A percentile compares a stretch with the other conserved stretches of the same genome.
Conservation (phyloP, 2,888 invertebrate genomes). For the Ferdinandea cuprea region DNA sequence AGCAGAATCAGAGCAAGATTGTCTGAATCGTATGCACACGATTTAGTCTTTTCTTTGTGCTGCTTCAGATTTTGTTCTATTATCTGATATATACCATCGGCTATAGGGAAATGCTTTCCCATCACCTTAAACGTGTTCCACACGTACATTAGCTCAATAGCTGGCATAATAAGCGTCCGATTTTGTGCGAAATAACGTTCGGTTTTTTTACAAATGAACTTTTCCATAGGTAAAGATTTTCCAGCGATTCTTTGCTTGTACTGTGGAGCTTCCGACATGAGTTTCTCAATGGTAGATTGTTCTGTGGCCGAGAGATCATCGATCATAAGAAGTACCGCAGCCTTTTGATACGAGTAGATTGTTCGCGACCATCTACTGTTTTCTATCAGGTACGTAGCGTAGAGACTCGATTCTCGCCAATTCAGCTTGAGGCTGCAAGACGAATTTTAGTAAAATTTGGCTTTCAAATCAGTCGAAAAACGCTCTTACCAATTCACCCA, state of each 20-base stretch:
- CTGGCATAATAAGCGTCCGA: conserved; percentile 90
- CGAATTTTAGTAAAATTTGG: background rate
- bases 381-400: conserved; percentile 88
- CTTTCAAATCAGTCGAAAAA: too few relatives aligned
- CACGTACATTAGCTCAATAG: conserved; percentile 93
- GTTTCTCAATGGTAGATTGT: conserved; percentile 85
- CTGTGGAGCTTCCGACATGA: conserved; percentile 90
- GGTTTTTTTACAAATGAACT: conserved; percentile 95
- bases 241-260: conserved; percentile 96
- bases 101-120: conserved; percentile 87
- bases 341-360: conserved; percentile 95
- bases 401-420: conserved; percentile 90
- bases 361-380: conserved; percentile 96
- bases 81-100: conserved; percentile 86
- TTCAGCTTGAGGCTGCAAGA: conserved; percentile 86
- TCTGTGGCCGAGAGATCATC: conserved; percentile 84
- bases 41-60: conserved; percentile 76
- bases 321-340: conserved; percentile 89
- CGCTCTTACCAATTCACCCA: conserved; percentile 91
- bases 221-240: conserved; percentile 98
- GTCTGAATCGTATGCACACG: conserved; percentile 85
- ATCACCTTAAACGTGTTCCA: conserved; percentile 96
- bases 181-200: conserved; percentile 90
- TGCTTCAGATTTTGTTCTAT: conserved; percentile 84
- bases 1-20: conserved; percentile 90